These are phyloP conservation scores for Borostomias antarcticus DNA, from an alignment of 2,797 vertebrate species.

Conservation along the genomic window DNA sequence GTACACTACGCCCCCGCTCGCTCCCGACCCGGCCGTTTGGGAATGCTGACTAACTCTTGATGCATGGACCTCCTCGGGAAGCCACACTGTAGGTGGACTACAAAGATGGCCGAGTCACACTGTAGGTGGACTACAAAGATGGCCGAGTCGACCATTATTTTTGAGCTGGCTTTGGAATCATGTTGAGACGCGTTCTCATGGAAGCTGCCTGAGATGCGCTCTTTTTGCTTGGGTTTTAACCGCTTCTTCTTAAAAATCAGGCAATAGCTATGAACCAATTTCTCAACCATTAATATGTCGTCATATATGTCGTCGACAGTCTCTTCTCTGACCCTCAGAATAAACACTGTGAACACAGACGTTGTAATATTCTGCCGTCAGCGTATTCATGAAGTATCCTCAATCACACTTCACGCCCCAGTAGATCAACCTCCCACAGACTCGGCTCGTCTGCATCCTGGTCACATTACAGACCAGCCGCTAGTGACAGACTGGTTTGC, in stretches of 20 bases:
- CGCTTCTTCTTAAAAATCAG: slow-evolving; percentile 12
- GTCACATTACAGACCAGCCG: slow-evolving; percentile 1
- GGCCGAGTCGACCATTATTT: slow-evolving; percentile 36
- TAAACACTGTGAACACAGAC: no score
- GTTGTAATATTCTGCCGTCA: background rate
- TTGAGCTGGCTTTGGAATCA: slow-evolving; percentile 55
- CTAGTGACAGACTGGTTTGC: slow-evolving; percentile 34
- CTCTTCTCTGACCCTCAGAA: no score
- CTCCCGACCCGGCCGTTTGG: slow-evolving; percentile 81
- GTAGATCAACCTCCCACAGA: no score
- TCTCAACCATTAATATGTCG: no score
- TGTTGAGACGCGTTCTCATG: slow-evolving; percentile 53
- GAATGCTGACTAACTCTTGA: slow-evolving; percentile 92
- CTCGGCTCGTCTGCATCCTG: no score
- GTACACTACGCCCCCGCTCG: slow-evolving; percentile 88
- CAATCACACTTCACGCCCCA: background rate
- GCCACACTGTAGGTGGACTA: slow-evolving; percentile 62
- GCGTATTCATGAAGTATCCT: background rate
- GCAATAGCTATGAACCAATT: background rate
- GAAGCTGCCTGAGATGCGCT: slow-evolving; percentile 73
- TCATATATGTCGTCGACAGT: no score
- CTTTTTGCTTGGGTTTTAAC: slow-evolving; percentile 70
- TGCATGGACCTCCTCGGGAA: slow-evolving; percentile 82
- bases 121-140: background rate
- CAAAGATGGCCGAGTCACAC: slow-evolving; percentile 18